Percentiles rank a stretch among this genome's conserved stretches.
Evolutionary conservation across 2,113 vertebrate species (phyloP).

Genomic region (Alethe diademata): DNA sequence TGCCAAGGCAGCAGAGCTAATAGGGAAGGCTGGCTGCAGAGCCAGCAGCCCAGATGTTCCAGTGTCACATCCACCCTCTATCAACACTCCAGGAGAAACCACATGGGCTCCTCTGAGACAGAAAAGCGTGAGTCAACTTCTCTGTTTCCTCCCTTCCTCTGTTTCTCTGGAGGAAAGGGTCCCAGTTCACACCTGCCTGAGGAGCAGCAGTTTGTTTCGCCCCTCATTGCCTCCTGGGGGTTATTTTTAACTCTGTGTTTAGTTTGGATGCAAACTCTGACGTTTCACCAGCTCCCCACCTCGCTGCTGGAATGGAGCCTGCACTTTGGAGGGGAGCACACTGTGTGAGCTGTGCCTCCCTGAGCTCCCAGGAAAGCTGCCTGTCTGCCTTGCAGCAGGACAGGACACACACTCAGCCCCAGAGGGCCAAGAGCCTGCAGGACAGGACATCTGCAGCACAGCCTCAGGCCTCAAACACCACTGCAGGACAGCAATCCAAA

Average conservation of each 20-base stretch:
- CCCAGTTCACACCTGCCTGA: not conserved
- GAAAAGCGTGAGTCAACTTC: not conserved
- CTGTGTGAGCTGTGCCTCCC: not conserved
- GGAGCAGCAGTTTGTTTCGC: not conserved
- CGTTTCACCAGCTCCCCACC: not conserved
- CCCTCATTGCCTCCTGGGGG: not conserved
- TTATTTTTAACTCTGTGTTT: constrained; percentile 1
- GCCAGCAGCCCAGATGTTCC: not conserved
- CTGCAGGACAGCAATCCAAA: not conserved
- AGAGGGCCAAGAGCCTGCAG: not conserved
- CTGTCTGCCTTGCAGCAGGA: not conserved
- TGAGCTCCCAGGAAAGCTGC: not conserved
- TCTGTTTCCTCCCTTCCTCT: not conserved
- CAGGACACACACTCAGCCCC: not conserved
- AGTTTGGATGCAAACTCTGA: constrained; percentile 6
- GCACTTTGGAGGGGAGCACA: not conserved
- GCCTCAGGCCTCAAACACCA: not conserved
- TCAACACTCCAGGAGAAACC: not conserved
- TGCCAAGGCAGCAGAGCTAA: not conserved
- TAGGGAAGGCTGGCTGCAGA: not conserved
- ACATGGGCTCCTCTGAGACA: not conserved
- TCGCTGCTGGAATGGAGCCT: not conserved
- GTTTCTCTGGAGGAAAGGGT: not conserved
- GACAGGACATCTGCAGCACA: not conserved
- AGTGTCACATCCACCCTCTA: not conserved